These are phyloP conservation scores for Hemithea aestivaria DNA, from an alignment of 2,888 invertebrate genomes.

Conservation along the genomic window DNA sequence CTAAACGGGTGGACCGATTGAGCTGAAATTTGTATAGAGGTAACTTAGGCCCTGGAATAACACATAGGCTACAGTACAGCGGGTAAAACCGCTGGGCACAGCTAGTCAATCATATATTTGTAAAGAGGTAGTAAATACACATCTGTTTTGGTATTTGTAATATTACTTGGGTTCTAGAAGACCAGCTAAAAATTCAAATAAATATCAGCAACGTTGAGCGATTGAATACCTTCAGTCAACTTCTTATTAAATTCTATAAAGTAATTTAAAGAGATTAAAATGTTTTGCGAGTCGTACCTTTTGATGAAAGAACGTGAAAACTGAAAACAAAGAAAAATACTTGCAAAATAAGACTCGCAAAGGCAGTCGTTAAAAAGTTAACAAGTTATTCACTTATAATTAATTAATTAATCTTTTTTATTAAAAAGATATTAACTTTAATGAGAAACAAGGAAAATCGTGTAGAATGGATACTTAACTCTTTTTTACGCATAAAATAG, in stretches of 20 bases:
- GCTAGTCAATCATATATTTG: too few species aligned
- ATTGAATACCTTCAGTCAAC: conserved; percentile 1
- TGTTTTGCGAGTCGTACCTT: conserved; percentile 7
- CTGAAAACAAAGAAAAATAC: conserved; percentile 7
- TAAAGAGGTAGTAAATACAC: too few species aligned
- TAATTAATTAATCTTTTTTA: conserved; percentile 3
- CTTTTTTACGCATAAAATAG: too few species aligned
- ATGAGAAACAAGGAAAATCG: neutral
- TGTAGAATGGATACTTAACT: neutral
- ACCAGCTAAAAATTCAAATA: too few species aligned
- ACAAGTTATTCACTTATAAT: neutral
- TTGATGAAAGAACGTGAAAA: conserved; percentile 12
- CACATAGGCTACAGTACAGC: too few species aligned
- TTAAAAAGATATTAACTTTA: neutral
- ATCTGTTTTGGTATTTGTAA: too few species aligned
- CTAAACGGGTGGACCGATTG: too few species aligned
- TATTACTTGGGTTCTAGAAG: too few species aligned
- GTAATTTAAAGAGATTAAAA: conserved; percentile 8
- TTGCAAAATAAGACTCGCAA: conserved; percentile 2
- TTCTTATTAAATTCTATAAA: conserved; percentile 11
- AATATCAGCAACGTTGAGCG: conserved; percentile 3
- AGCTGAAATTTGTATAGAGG: too few species aligned
- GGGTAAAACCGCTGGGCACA: too few species aligned
- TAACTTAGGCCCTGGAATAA: too few species aligned
- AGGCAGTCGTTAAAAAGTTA: conserved; percentile 4